Percentiles rank a stretch among this genome's conserved stretches.
Conservation (phyloP, 2,888 invertebrate species). For the Calameuta pallipes region DNA sequence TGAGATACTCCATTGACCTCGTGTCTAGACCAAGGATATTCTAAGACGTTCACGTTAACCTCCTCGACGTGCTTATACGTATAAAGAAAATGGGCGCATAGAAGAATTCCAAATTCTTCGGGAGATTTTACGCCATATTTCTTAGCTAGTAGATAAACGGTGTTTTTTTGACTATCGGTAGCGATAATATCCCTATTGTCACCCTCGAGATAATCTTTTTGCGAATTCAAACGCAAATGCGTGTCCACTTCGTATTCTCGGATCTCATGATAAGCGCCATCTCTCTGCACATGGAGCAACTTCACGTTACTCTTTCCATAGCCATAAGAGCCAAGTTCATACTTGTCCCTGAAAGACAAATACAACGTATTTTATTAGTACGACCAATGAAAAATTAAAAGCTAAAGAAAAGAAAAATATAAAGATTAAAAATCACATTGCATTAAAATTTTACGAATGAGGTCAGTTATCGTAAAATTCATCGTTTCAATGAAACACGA, state of each 20-base stretch:
- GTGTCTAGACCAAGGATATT: slow-evolving; percentile 83
- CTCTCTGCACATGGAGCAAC: slow-evolving; percentile 77
- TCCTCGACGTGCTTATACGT: slow-evolving; percentile 81
- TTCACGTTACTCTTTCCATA: slow-evolving; percentile 83
- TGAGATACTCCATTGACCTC: slow-evolving; percentile 70
- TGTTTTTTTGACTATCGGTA: slow-evolving; percentile 87
- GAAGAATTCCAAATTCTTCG: slow-evolving; percentile 80
- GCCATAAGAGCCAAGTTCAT: slow-evolving; percentile 74
- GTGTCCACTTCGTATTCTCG: slow-evolving; percentile 82
- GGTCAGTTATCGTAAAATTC: background rate
- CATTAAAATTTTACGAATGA: background rate
- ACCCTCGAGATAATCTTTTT: slow-evolving; percentile 78
- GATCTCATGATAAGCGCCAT: slow-evolving; percentile 76
- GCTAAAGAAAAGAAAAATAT: background rate
- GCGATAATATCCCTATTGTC: slow-evolving; percentile 85
- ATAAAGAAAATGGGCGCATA: slow-evolving; percentile 79
- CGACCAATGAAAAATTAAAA: background rate
- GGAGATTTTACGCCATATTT: slow-evolving; percentile 81
- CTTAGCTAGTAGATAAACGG: slow-evolving; percentile 82
- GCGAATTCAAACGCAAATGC: slow-evolving; percentile 76
- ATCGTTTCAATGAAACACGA: slow-evolving; percentile 1
- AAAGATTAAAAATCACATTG: background rate
- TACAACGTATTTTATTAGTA: too few species aligned
- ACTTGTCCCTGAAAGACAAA: slow-evolving; percentile 56
- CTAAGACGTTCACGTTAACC: slow-evolving; percentile 77